Evolutionary conservation across 2,113 vertebrate genomes (phyloP).

Genomic region (Upupa epops): DNA sequence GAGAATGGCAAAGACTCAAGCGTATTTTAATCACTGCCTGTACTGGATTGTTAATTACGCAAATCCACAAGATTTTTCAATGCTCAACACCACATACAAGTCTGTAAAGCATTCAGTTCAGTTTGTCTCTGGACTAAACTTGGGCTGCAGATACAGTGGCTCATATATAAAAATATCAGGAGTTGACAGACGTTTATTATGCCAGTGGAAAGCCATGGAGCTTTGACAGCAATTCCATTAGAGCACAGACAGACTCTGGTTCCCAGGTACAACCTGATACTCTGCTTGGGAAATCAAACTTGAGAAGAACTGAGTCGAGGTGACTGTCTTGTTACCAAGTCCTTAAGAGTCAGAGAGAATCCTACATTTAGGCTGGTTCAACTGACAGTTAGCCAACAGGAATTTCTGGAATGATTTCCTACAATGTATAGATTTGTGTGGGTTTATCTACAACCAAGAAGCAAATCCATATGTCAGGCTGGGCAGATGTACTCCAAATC

Average conservation of each 20-base stretch:
- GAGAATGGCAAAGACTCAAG: not conserved
- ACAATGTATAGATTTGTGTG: not conserved
- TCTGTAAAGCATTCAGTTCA: not conserved
- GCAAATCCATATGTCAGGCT: not conserved
- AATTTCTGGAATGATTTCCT: not conserved
- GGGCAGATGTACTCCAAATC: not conserved
- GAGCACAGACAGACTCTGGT: not conserved
- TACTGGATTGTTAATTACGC: not conserved
- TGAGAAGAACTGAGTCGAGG: not conserved
- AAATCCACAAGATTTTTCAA: not conserved
- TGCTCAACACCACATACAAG: not conserved
- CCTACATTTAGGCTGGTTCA: not conserved
- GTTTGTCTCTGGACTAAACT: not conserved
- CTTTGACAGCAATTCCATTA: not conserved
- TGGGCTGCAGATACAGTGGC: not conserved
- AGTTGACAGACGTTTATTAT: not conserved
- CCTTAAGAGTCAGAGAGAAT: not conserved
- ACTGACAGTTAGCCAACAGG: not conserved
- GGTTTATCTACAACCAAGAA: constrained; percentile 1
- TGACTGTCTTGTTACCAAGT: not conserved
- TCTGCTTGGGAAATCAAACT: not conserved
- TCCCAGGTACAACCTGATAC: not conserved
- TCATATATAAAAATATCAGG: not conserved
- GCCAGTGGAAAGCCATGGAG: not conserved
- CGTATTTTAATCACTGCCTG: not conserved